Evolutionary conservation across 2,888 invertebrate genomes (phyloP).

Genomic region (Anthophora plumipes): DNA sequence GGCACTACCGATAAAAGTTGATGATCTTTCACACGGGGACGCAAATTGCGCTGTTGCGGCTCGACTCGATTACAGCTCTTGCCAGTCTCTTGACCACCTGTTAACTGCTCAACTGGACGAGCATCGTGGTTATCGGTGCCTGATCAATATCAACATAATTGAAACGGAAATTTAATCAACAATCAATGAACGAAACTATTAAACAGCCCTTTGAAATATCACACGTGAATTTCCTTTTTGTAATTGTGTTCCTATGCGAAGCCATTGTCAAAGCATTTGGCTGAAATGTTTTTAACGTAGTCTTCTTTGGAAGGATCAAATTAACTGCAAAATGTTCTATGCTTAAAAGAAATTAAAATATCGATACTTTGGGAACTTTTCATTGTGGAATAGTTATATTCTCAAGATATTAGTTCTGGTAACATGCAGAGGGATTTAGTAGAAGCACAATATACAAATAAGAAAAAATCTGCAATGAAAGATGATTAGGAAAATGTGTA

Average conservation of each 20-base stretch:
- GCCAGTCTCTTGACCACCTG: conserved; percentile 41
- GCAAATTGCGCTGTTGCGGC: conserved; percentile 7
- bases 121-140: conserved; percentile 19
- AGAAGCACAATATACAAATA: too few species aligned
- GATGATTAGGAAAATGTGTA: too few species aligned
- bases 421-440: too few species aligned
- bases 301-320: too few species aligned
- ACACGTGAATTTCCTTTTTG: not conserved
- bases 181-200: not conserved
- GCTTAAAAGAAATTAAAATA: too few species aligned
- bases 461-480: too few species aligned
- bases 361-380: too few species aligned
- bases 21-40: not conserved
- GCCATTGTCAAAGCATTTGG: too few species aligned
- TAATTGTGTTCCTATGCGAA: not conserved
- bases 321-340: too few species aligned
- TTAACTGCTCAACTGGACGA: conserved; percentile 25
- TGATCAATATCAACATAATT: conserved; percentile 39
- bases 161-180: conserved; percentile 33
- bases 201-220: not conserved
- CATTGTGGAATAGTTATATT: too few species aligned
- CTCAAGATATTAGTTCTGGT: too few species aligned
- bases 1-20: conserved; percentile 17
- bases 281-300: conserved; percentile 3
- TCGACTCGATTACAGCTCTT: conserved; percentile 24